Evolutionary conservation across 2,888 invertebrate species (phyloP), one percentile per base, ranked within the genome.

Genomic region (Bimastos eiseni): DNA sequence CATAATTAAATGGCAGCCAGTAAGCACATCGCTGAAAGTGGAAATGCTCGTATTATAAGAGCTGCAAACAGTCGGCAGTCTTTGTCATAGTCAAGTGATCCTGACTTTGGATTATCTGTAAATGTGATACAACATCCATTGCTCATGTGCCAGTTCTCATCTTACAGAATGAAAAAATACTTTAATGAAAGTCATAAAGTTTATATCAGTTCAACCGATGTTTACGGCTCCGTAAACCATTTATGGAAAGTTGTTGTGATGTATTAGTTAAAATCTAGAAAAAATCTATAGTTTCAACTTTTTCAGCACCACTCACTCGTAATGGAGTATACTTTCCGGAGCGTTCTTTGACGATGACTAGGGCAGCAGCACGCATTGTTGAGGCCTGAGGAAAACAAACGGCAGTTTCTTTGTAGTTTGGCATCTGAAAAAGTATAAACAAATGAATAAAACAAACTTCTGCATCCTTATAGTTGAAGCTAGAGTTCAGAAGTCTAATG

Each of bases 321-420:
- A 98, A 96, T 93, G 97, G 96, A 83, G 97, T 97, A 95, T 97
- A 98, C 93, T 98, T 96, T 91, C 98, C 98, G 93, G 97, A 97
- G 95, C 98, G 98, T 95, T 98, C 98, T 94, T 98, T 97, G 91
- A 98, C 97, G 89, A 98, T 96, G 91, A 98, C 96, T 90, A 98
- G 96, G 6, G 98, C 97, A 17, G 98, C 98, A 95, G 98, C 98
- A 93, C 90, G 37, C 41, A 90, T 36, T n/a, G 90, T 90, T n/a
- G 90, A 90, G n/a, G 19, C 83, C 83, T 90, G 83, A 38, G 90
- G 37, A 37, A 90, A 90, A n/a, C 24, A 38, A 30, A 90, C 83
- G 24, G 21, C 24, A 33, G 34, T 49, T n/a, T 49, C 34, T 38
- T 84, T 84, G 84, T 90, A 90, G 86, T 84, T 90, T 19, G 90